Evolutionary conservation across 2,113 vertebrate species (phyloP), one percentile per base, ranked within the genome.

Genomic region (Salvelinus fontinalis): DNA sequence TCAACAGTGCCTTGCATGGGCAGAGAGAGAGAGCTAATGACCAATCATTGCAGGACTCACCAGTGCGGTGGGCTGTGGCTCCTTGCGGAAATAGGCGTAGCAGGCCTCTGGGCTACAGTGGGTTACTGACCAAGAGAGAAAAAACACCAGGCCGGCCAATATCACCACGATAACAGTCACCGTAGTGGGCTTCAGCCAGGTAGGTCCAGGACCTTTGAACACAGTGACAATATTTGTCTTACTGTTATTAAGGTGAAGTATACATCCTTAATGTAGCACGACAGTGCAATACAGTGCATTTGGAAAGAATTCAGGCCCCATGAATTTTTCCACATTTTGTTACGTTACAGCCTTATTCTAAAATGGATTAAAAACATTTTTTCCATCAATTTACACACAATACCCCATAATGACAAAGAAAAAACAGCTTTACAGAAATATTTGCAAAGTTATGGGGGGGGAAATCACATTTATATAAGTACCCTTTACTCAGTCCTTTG

Each of bases 21-120:
- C 13, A 57, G 51, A 57, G 51, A 57, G 18, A 18, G 18, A 60
- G 20, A 60, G 5, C 22, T n/a, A 20, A 24, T 27, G 64, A 12
- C 9, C 26, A 29, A 29, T 26, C 6, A 18, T 26, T 24, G 60
- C 22, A 62, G 18, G 59, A 24, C 59, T 4, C 60, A 92, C 90
- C 90, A 92, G 83, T 0, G 74, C 81, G 5, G 0, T 18, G 0
- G 90, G 89, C 73, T 87, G 84, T 0, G 76, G 57, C 57, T 89
- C 77, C 70, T 85, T 87, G 0, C 31, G 71, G 74, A 88, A 84
- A 51, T 70, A 81, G 1, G 1, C 8, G 0, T 51, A 60, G 13
- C 81, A 85, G 67, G 20, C 11, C 0, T 72, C 27, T 3, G 79
- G 44, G 0, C 3, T 72, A 24, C 82, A 87, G 74, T 77, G 84